phyloP scores from a whole-genome alignment of 2,888 invertebrate species.

The Erynnis tages region DNA sequence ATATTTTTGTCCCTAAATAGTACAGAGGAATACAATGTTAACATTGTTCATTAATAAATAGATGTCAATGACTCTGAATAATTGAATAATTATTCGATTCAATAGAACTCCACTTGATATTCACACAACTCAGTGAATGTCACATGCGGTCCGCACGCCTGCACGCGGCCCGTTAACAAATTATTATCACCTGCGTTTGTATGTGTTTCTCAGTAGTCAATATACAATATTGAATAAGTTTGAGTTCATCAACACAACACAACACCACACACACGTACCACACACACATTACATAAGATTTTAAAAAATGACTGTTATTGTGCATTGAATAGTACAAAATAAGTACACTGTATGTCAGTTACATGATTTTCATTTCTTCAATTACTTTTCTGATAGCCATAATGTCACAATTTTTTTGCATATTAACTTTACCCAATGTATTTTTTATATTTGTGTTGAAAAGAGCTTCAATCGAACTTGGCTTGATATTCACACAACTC shows the following conservation, averaged over 20 bases:
- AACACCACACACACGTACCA: neutral
- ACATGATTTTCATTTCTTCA: too few relatives aligned
- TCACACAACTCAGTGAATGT: constrained; percentile 31
- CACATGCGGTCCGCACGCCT: constrained; percentile 47
- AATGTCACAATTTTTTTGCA: too few relatives aligned
- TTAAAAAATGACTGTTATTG: too few relatives aligned
- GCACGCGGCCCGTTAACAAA: constrained; percentile 49
- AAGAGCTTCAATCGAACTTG: constrained; percentile 17
- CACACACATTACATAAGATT: too few relatives aligned
- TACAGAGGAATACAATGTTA: neutral
- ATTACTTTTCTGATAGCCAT: too few relatives aligned
- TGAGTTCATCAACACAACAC: too few relatives aligned
- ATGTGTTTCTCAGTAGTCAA: constrained; percentile 1
- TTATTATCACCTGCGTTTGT: constrained; percentile 24
- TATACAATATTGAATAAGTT: neutral
- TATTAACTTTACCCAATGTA: too few relatives aligned
- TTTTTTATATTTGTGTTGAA: too few relatives aligned
- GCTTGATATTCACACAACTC: constrained; percentile 16
- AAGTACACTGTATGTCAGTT: too few relatives aligned
- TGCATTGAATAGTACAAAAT: too few relatives aligned
- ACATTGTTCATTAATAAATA: neutral
- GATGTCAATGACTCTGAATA: neutral
- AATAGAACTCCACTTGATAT: constrained; percentile 19
- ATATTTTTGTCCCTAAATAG: too few relatives aligned
- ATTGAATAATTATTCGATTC: too few relatives aligned